Base-by-base conservation (phyloP, 2,888 invertebrate genomes). In the Carcina quercana region DNA sequence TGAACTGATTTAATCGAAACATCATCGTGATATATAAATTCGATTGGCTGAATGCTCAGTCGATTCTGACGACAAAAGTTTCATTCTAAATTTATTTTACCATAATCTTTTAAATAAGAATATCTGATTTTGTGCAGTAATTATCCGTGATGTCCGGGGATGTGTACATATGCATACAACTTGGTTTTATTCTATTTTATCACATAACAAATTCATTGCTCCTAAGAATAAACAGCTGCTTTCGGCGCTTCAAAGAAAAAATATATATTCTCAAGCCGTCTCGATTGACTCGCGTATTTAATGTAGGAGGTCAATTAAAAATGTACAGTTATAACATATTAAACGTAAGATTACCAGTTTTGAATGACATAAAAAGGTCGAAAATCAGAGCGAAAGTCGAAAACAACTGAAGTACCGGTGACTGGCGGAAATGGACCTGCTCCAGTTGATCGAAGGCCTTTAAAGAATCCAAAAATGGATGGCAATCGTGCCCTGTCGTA, bases 351-450 rank as follows among this genome's bases (percentile, higher is more conserved):
- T 28, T 30, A 28, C 35, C 33, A 15, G 30, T 30, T 30, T 30
- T 30, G 30, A 30, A 27, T 35, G 39, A 39, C 35, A 35, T 58
- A 57, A 58, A 65, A 59, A 69, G 70, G 71, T 72, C 71, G 61
- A 76, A 73, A 74, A 73, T 59, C 62, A 58, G 67, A 71, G 70
- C 69, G 75, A 76, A 76, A 76, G 76, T 73, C 58, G 47, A 27
- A 15, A 13, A 26, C 13, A 34, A 37, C 36, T 35, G n/a, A 24
- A 24, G 10, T 43, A 34, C 37, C 32, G 45, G 71, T 70, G 78
- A 75, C 52, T 66, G 74, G 78, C 71, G 75, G 75, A 75, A 75
- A 67, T 60, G 50, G 44, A 47, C 42, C 41, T 45, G 52, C 39
- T 49, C 43, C 45, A 46, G 50, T 53, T 52, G 49, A 59, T 48